Evolutionary conservation across 2,888 invertebrate genomes (phyloP).

Genomic region (Ommatoiulus sabulosus): DNA sequence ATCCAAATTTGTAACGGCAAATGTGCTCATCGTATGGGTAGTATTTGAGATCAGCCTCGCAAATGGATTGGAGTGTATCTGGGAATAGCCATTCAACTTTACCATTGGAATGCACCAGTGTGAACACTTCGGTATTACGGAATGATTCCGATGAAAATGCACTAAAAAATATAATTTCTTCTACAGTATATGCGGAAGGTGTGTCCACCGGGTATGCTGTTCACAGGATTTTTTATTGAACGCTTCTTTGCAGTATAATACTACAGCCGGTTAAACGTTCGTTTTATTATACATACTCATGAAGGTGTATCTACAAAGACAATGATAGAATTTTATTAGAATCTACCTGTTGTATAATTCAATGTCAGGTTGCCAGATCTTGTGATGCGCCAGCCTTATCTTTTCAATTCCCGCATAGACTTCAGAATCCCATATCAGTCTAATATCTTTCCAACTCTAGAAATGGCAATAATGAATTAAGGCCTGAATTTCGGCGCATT

Average conservation of each 20-base stretch:
- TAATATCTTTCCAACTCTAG: background rate
- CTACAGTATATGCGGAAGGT: too few relatives aligned
- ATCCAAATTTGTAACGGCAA: constrained; percentile 78
- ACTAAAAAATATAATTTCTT: background rate
- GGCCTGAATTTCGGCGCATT: too few relatives aligned
- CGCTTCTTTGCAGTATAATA: too few relatives aligned
- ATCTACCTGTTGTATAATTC: constrained; percentile 18
- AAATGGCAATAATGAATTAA: background rate
- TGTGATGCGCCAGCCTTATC: background rate
- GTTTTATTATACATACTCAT: too few relatives aligned
- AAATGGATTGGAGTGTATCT: constrained; percentile 76
- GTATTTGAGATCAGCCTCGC: constrained; percentile 75
- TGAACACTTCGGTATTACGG: background rate
- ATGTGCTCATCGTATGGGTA: constrained; percentile 83
- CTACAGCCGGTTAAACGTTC: too few relatives aligned
- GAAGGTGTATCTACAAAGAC: too few relatives aligned
- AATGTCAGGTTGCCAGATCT: constrained; percentile 41
- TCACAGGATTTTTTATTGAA: too few relatives aligned
- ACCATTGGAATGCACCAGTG: constrained; percentile 70
- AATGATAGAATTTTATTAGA: background rate
- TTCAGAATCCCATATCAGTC: background rate
- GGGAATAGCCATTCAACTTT: constrained; percentile 77
- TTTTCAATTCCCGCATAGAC: background rate
- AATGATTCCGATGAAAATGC: background rate
- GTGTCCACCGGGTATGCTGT: too few relatives aligned